These are phyloP conservation scores for Platycercus adscitus DNA, from an alignment of 2,113 vertebrate genomes.

Conservation along the genomic window DNA sequence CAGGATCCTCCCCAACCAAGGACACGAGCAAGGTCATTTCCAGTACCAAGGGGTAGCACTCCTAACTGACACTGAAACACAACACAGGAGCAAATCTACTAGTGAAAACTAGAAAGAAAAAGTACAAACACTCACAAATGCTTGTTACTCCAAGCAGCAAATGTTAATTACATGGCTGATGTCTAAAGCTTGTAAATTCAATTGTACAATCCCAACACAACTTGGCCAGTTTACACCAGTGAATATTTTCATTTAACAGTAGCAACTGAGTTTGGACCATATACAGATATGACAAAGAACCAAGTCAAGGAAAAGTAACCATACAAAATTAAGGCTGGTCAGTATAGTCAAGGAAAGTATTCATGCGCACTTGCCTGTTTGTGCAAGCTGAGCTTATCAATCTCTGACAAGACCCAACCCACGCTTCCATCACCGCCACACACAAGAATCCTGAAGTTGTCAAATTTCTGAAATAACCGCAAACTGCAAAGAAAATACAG, in stretches of 20 bases:
- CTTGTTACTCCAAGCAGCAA: neutral
- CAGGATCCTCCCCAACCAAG: conserved; percentile 96
- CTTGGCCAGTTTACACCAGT: neutral
- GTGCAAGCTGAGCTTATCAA: conserved; percentile 95
- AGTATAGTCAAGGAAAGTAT: neutral
- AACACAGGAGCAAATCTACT: neutral
- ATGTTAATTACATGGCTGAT: neutral
- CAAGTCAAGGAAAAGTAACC: neutral
- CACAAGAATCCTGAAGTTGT: conserved; percentile 97
- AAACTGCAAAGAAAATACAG: conserved; percentile 80
- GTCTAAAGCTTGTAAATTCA: neutral
- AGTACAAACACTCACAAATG: neutral
- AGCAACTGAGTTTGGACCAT: neutral
- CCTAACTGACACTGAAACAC: conserved; percentile 92
- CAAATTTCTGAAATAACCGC: conserved; percentile 97
- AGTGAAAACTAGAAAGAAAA: neutral
- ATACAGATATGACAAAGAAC: neutral
- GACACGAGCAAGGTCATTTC: conserved; percentile 96
- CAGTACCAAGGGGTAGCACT: conserved; percentile 93
- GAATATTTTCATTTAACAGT: neutral
- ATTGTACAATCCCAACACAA: neutral
- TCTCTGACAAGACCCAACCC: conserved; percentile 98
- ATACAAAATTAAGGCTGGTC: neutral
- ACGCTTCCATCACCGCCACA: conserved; percentile 98
- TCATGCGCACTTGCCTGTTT: conserved; percentile 86